Base-by-base conservation (phyloP, 2,888 invertebrate species). In the Poecilobothrus nobilitatus region DNA sequence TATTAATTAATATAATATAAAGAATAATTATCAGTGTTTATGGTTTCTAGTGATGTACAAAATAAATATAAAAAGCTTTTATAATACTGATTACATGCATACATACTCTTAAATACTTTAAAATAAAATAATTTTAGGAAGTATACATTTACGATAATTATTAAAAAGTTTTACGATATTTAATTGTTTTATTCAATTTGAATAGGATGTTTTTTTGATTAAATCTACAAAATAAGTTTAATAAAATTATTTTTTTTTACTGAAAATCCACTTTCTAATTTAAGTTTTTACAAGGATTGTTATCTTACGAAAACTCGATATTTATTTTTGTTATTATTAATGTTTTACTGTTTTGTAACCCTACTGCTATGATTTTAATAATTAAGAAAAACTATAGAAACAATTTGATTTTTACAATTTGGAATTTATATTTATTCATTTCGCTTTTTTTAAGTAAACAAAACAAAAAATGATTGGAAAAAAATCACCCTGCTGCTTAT, bases 251-350 rank as follows among this genome's bases (percentile, higher is more conserved):
- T 53, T 53, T 27, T n/a, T 27, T 27, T 53, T 18, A 53, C 18
- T 53, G n/a, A 53, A 53, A 53, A 12, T 53, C 18, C 15, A 53
- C 53, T 53, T 53, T 53, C 53, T 53, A 53, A 41, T 53, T 68
- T 67, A 73, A 71, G 72, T 71, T 67, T 73, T 74, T 67, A 70
- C 71, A 68, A 70, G 74, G 74, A 74, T 73, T 68, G 66, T 73
- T 70, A 71, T 74, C 70, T 74, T 74, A 41, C 74, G 71, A 70
- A 72, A 70, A 70, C 71, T 74, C 71, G 74, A 73, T 73, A 73
- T 70, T 69, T 70, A 68, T 65, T 70, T 27, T 66, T 21, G 62
- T 33, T 70, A 21, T n/a, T 37, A 64, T 33, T 12, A 61, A 10
- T 67, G 9, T 61, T 20, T 44, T n/a, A 15, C 27, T 61, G 18